These are phyloP conservation scores for Dicyrtomina minuta DNA, from an alignment of 2,888 invertebrate species.

Conservation along the genomic window DNA sequence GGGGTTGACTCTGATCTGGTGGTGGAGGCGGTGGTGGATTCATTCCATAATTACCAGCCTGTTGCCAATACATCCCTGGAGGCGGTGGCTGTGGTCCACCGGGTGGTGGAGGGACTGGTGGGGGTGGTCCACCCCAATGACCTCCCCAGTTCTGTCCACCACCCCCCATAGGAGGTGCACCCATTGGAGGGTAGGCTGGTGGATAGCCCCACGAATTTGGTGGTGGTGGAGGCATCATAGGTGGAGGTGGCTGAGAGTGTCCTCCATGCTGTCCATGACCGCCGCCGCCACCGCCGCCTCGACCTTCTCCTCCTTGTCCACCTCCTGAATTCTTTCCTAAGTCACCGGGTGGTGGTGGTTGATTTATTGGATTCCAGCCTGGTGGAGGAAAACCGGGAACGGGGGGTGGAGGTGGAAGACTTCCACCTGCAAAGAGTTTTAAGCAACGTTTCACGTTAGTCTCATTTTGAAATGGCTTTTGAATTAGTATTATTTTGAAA, in stretches of 20 bases:
- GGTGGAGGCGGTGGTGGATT: constrained; percentile 57
- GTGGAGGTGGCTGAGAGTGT: constrained; percentile 15
- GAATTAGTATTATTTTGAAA: too few species aligned
- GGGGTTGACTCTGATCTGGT: constrained; percentile 60
- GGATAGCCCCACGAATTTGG: constrained; percentile 53
- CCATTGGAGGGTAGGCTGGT: constrained; percentile 53
- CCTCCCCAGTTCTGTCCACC: constrained; percentile 53
- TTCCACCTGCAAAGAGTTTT: background rate
- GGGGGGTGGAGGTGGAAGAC: background rate
- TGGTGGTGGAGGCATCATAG: constrained; percentile 32
- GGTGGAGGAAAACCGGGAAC: background rate
- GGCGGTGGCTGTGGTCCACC: constrained; percentile 60
- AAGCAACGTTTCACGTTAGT: too few species aligned
- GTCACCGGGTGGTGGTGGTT: constrained; percentile 26
- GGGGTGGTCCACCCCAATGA: constrained; percentile 38
- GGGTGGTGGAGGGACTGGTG: constrained; percentile 51
- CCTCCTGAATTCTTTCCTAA: background rate
- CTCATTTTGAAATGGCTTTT: too few species aligned
- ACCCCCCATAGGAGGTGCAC: constrained; percentile 39
- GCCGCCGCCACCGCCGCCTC: background rate
- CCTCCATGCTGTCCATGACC: background rate
- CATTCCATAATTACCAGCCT: constrained; percentile 25
- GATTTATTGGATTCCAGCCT: background rate
- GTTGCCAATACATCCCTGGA: constrained; percentile 54
- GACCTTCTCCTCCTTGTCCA: background rate